Percentiles rank a stretch among this genome's conserved stretches.
Conservation (phyloP, 92 coral and sea anemone species). For the Metridium senile region DNA sequence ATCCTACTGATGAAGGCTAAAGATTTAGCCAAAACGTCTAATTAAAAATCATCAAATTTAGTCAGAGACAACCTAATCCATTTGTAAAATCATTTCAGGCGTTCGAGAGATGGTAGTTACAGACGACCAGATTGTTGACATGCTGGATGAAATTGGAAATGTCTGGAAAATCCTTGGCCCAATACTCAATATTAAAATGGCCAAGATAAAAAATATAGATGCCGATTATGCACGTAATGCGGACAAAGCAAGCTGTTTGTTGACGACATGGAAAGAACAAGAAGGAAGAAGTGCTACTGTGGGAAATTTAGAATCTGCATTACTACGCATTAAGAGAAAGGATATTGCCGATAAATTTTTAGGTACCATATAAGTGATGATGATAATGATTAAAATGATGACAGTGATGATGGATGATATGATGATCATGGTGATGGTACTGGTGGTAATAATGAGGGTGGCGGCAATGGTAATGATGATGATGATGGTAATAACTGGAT, state of each 20-base stretch:
- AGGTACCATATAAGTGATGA: constrained; percentile 23
- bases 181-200: constrained; percentile 39
- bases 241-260: constrained; percentile 73
- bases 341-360: constrained; percentile 72
- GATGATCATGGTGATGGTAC: background rate
- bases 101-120: constrained; percentile 35
- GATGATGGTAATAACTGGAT: no score
- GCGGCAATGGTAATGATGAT: no score
- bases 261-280: constrained; percentile 64
- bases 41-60: background rate
- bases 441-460: background rate
- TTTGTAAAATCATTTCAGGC: background rate
- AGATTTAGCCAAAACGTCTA: no score
- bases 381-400: background rate
- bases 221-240: constrained; percentile 45
- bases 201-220: constrained; percentile 77
- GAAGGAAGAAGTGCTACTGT: constrained; percentile 64
- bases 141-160: constrained; percentile 71
- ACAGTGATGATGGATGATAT: background rate
- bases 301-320: constrained; percentile 52
- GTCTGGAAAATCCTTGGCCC: constrained; percentile 84
- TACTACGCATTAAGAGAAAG: constrained; percentile 55
- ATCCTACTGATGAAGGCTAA: no score
- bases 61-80: background rate
- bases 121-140: constrained; percentile 59